Evolutionary conservation across 2,888 invertebrate genomes (phyloP).

Genomic region (Leptopilina syphax): DNA sequence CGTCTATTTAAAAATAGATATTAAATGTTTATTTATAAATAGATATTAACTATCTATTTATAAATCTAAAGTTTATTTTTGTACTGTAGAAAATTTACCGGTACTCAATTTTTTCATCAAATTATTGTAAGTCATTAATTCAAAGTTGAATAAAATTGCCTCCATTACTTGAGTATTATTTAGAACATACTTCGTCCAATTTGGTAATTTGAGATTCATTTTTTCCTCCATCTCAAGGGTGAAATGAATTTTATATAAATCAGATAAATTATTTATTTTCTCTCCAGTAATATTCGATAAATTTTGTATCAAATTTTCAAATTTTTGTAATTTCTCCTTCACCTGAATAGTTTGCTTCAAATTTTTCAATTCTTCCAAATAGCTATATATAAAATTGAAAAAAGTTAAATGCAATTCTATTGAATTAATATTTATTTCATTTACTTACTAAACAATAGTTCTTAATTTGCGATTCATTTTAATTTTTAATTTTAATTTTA

Average conservation of each 20-base stretch:
- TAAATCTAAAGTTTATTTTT: too few relatives aligned
- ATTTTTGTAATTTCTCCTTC: background rate
- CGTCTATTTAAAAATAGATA: too few relatives aligned
- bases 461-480: too few relatives aligned
- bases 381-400: background rate
- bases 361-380: background rate
- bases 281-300: slow-evolving; percentile 5
- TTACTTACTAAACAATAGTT: too few relatives aligned
- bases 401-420: background rate
- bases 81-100: slow-evolving; percentile 67
- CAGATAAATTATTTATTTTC: background rate
- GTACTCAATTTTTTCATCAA: slow-evolving; percentile 78
- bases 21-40: too few relatives aligned
- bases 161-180: slow-evolving; percentile 78
- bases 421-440: background rate
- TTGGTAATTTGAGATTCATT: slow-evolving; percentile 76
- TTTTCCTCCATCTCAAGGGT: slow-evolving; percentile 12
- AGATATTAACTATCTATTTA: background rate
- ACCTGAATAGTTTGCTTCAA: background rate
- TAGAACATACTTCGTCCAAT: slow-evolving; percentile 79
- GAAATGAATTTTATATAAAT: slow-evolving; percentile 14
- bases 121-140: slow-evolving; percentile 79
- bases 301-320: background rate
- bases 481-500: too few relatives aligned
- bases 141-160: slow-evolving; percentile 78